Percentiles rank a stretch among this genome's conserved stretches.
These are phyloP conservation scores for Eclectus roratus DNA, from an alignment of 2,113 vertebrate species.

Conservation along the genomic window DNA sequence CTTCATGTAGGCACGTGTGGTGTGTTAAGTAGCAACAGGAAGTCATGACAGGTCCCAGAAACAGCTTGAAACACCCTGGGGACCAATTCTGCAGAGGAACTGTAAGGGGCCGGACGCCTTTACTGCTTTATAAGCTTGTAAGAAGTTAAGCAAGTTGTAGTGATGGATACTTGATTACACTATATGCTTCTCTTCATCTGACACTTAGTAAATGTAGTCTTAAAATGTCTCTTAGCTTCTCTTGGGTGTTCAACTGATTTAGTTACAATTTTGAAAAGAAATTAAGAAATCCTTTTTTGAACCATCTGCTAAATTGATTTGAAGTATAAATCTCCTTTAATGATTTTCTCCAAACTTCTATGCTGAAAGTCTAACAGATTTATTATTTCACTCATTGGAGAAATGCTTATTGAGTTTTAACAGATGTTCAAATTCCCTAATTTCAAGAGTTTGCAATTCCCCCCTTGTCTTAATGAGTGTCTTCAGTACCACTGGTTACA, in stretches of 20 bases:
- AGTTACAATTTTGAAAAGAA: constrained; percentile 36
- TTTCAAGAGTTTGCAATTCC: constrained; percentile 41
- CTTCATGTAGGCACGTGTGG: not conserved
- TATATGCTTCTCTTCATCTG: not conserved
- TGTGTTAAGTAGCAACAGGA: not conserved
- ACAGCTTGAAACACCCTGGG: not conserved
- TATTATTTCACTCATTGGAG: constrained; percentile 22
- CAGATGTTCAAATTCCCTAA: constrained; percentile 57
- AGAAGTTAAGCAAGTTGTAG: not conserved
- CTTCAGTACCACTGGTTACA: constrained; percentile 18
- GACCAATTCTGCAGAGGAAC: not conserved
- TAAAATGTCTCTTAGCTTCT: constrained; percentile 4
- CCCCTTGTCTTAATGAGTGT: not conserved
- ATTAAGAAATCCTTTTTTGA: not conserved
- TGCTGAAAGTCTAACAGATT: constrained; percentile 12
- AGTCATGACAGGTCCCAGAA: not conserved
- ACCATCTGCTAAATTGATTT: constrained; percentile 53
- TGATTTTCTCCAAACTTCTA: constrained; percentile 31
- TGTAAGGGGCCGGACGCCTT: not conserved
- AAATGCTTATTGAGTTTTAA: constrained; percentile 54
- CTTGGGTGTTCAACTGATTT: not conserved
- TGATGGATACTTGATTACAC: not conserved
- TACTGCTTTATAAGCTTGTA: not conserved
- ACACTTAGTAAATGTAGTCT: not conserved
- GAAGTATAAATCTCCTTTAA: constrained; percentile 28